Conservation (phyloP, 2,113 vertebrate genomes). For the Plectropomus leopardus region DNA sequence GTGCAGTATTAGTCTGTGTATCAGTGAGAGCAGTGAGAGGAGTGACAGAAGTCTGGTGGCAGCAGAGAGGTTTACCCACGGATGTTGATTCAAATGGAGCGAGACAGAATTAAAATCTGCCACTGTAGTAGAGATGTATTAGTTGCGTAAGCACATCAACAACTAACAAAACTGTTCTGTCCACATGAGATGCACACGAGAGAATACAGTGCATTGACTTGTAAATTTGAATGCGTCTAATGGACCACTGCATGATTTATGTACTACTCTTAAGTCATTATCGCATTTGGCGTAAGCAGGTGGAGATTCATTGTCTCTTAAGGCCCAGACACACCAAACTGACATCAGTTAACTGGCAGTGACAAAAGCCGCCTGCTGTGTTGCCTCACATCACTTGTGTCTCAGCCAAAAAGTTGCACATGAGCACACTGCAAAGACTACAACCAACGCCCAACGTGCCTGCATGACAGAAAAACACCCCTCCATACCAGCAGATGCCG, state of each 20-base stretch:
- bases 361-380: too few species aligned
- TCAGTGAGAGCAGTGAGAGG: background rate
- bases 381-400: too few species aligned
- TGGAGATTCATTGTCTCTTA: too few species aligned
- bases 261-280: background rate
- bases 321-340: too few species aligned
- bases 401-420: too few species aligned
- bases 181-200: background rate
- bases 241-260: constrained; percentile 10
- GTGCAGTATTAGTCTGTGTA: too few species aligned
- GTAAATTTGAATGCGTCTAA: background rate
- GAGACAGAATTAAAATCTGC: background rate
- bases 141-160: constrained; percentile 10
- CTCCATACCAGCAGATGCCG: too few species aligned
- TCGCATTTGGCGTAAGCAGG: background rate
- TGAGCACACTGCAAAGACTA: too few species aligned
- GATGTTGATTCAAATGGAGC: background rate
- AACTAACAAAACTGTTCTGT: constrained; percentile 8
- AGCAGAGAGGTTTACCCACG: background rate
- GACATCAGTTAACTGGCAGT: too few species aligned
- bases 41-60: background rate
- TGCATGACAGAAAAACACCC: too few species aligned
- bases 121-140: background rate
- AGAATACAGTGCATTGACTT: background rate
- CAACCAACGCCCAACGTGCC: too few species aligned